These are phyloP conservation scores for Acanthacorydalis orientalis DNA, from an alignment of 2,888 invertebrate species.

Conservation along the genomic window DNA sequence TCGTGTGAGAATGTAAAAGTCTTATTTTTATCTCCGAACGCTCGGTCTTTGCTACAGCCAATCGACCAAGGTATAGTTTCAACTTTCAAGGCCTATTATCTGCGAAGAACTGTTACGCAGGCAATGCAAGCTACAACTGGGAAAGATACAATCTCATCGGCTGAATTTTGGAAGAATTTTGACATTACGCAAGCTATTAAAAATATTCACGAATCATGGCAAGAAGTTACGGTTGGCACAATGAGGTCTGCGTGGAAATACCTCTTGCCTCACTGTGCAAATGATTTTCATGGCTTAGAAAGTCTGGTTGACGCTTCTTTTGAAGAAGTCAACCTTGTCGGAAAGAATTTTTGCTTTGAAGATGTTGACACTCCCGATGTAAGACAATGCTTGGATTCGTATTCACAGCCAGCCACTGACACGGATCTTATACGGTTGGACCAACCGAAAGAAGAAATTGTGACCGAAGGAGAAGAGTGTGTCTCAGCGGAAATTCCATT, in stretches of 20 bases:
- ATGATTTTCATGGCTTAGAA: slow-evolving; percentile 6
- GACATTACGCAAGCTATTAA: slow-evolving; percentile 6
- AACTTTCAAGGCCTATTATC: background rate
- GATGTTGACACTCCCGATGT: too few relatives aligned
- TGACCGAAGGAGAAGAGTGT: too few relatives aligned
- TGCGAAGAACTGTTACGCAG: background rate
- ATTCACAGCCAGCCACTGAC: too few relatives aligned
- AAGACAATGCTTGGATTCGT: too few relatives aligned
- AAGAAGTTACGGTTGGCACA: background rate
- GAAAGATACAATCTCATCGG: background rate
- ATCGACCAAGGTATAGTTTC: background rate
- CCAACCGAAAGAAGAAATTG: too few relatives aligned
- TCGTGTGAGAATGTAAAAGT: background rate
- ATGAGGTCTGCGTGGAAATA: slow-evolving; percentile 6
- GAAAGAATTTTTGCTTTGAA: too few relatives aligned
- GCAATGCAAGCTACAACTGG: background rate
- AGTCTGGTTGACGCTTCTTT: too few relatives aligned
- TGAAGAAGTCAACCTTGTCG: too few relatives aligned
- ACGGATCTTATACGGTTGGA: too few relatives aligned
- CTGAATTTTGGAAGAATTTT: slow-evolving; percentile 6
- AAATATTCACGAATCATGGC: slow-evolving; percentile 7
- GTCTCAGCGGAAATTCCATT: too few relatives aligned
- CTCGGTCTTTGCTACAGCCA: background rate
- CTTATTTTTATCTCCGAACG: background rate
- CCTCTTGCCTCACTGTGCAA: slow-evolving; percentile 3